Conservation (phyloP, 2,797 vertebrate genomes). For the Saxicola maurus region DNA sequence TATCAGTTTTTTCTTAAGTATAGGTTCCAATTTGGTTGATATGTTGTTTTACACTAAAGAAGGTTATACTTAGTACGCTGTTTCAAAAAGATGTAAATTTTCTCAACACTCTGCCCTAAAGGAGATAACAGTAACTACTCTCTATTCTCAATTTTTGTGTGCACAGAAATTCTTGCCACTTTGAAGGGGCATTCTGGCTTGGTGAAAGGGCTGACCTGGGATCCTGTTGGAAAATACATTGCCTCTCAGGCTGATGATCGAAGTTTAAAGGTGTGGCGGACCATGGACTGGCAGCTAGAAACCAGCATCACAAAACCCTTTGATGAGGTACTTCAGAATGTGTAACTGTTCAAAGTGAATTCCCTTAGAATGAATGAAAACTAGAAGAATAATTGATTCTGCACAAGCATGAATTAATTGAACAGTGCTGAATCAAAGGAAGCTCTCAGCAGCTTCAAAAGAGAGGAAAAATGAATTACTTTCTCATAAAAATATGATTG, state of each 20-base stretch:
- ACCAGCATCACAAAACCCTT: constrained; percentile 98
- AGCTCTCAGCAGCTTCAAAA: not conserved
- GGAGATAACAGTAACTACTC: not conserved
- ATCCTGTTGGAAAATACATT: constrained; percentile 96
- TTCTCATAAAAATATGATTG: not conserved
- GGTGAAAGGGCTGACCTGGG: constrained; percentile 97
- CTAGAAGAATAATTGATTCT: not conserved
- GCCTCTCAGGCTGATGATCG: constrained; percentile 97
- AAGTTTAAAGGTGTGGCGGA: constrained; percentile 95
- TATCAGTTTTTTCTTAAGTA: not conserved
- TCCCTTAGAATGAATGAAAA: not conserved
- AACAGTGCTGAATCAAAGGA: not conserved
- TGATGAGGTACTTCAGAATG: constrained; percentile 81
- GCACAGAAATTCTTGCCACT: constrained; percentile 89
- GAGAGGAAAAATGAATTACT: fast-evolving
- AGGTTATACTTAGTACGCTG: not conserved
- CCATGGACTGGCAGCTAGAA: constrained; percentile 96
- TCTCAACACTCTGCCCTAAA: not conserved
- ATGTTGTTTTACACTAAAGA: not conserved
- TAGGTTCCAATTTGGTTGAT: not conserved
- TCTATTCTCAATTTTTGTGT: not conserved
- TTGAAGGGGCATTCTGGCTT: constrained; percentile 92
- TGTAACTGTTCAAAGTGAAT: not conserved
- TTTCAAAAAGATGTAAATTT: not conserved
- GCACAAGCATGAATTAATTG: not conserved